A percentile compares a stretch with the other conserved stretches of the same genome.
Conservation (phyloP, 2,888 invertebrate species). For the Orchesella flavescens region DNA sequence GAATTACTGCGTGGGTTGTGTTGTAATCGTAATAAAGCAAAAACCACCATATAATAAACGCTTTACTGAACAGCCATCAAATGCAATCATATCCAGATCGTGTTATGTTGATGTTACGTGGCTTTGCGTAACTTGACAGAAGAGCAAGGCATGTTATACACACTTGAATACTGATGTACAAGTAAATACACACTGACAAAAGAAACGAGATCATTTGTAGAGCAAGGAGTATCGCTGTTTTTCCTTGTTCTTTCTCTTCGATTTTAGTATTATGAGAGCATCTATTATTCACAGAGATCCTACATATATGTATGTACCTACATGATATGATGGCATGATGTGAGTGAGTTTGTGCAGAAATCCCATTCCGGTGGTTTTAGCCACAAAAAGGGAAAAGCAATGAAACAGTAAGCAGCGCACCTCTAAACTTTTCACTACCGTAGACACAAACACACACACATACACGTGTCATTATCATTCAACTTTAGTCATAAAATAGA, state of each 20-base stretch:
- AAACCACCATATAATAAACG: neutral
- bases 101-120: neutral
- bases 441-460: neutral
- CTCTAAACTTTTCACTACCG: too few species aligned
- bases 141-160: too few species aligned
- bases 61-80: slow-evolving; percentile 1
- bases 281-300: neutral
- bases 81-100: neutral
- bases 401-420: neutral
- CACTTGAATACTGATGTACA: too few species aligned
- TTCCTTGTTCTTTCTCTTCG: slow-evolving; percentile 18
- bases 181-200: neutral
- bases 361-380: slow-evolving; percentile 17
- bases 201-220: slow-evolving; percentile 5
- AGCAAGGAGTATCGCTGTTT: neutral
- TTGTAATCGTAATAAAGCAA: slow-evolving; percentile 4
- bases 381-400: neutral
- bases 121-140: neutral
- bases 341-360: slow-evolving; percentile 12
- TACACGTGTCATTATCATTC: slow-evolving; percentile 20
- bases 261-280: neutral
- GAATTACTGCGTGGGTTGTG: neutral
- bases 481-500: slow-evolving; percentile 10
- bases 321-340: neutral
- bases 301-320: neutral